Percentiles rank a stretch among this genome's conserved stretches.
phyloP scores from a whole-genome alignment of 2,113 vertebrate species.

The Peromyscus polionotus region DNA sequence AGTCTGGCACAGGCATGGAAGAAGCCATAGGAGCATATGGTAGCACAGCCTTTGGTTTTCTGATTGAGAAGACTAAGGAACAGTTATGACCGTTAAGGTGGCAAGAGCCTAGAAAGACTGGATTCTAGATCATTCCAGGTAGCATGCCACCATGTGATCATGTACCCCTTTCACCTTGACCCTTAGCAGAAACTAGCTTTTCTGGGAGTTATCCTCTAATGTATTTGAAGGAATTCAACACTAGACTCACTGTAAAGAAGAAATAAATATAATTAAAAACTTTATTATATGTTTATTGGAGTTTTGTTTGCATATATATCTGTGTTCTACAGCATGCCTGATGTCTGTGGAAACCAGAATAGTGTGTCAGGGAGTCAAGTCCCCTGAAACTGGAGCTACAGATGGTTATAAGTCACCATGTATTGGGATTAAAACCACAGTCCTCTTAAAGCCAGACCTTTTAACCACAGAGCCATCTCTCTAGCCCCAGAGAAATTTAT shows the following conservation, averaged over 20 bases:
- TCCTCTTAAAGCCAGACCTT: neutral
- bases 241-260: neutral
- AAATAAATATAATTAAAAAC: neutral
- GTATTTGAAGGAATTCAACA: neutral
- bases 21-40: neutral
- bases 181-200: neutral
- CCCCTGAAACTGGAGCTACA: neutral
- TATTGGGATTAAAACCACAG: neutral
- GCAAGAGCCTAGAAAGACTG: neutral
- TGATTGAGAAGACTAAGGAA: neutral
- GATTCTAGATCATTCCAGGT: fast-evolving
- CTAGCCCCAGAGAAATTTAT: neutral
- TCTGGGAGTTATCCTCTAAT: fast-evolving
- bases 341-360: neutral
- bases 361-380: neutral
- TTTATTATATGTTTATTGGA: neutral
- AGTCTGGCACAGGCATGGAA: neutral
- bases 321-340: neutral
- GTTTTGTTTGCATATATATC: neutral
- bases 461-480: neutral
- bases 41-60: neutral
- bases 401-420: neutral
- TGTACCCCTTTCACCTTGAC: fast-evolving
- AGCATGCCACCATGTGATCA: neutral
- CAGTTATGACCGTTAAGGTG: neutral